Evolutionary conservation across 2,797 vertebrate species (phyloP), one percentile per base, ranked within the genome.

Genomic region (Hemibagrus guttatus): DNA sequence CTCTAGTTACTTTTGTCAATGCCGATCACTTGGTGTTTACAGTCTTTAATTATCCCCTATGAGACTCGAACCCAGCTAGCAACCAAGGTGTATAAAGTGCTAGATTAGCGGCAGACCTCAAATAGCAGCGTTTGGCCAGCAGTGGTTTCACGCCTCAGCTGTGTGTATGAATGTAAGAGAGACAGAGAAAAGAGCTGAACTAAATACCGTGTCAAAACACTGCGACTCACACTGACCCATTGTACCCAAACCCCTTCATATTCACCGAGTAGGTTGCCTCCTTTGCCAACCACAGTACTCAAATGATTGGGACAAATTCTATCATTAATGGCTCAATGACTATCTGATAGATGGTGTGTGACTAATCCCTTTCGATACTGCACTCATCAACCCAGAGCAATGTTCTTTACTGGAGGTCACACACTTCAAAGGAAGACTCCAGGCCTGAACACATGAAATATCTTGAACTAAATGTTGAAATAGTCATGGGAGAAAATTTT

Each of bases 21-120:
- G 35, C n/a, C 52, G 35, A 49, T 46, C 61, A 79, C 49, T 63
- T 23, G 52, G 46, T 63, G 21, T 56, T 76, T 76, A 49, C 80
- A 68, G 54, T 63, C 85, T 52, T n/a, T 81, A 16, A 84, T 61
- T 6, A 63, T 86, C 39, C 68, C 79, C 17, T 28, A 23, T 5
- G 58, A 81, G 66, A 35, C 54, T 72, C n/a, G 2, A 79, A n/a
- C 42, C 19, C 82, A 75, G 35, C 68, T 14, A 64, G 14, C 49
- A 79, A 23, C 63, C 64, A 71, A 71, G 69, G 42, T 72, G 26
- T 72, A 49, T 61, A 71, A 31, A 63, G 21, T 26, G 19, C 23
- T 7, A 35, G 52, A 82, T 86, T 86, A 72, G 82, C 46, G 56
- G 64, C 42, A 26, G 19, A 84, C 82, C 86, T 87, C 82, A 84